Evolutionary conservation across 2,888 invertebrate species (phyloP), one percentile per base, ranked within the genome.

Genomic region (Ecliptopera silaceata): DNA sequence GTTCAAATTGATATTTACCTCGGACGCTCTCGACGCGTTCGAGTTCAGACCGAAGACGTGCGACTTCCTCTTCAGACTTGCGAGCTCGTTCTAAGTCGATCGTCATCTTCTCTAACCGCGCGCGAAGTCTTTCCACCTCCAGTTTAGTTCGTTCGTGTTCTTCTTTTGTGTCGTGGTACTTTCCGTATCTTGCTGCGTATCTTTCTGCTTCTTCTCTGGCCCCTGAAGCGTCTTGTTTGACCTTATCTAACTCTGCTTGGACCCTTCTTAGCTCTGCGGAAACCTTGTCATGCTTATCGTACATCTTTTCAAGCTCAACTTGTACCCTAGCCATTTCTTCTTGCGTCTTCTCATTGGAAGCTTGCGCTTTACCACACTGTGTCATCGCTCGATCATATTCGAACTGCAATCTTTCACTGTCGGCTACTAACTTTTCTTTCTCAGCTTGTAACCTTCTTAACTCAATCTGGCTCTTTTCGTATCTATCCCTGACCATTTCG

Each of bases 251-350:
- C 69, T 96, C 96, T 0, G 93, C 93, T 75, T 97, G 96, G 8
- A 96, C 94, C 78, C 96, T 95, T 65, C 97, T 93, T 63, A 97
- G 91, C 73, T 97, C 97, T 10, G 94, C 92, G 69, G 97, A 95
- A 54, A 95, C 93, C 78, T 97, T 95, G 69, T 97, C 97, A 74
- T 97, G 96, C 71, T 97, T 97, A 74, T 97, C 97, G 74, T 96
- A 96, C 92, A 97, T 95, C 84, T 97, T 97, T 79, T 97, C 97
- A 41, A 96, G 92, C 86, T 97, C 97, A 48, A 97, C 92, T 77
- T 97, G 96, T 71, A 97, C 93, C 71, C 97, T 93, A 0, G 96
- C 95, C 70, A 96, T 93, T 86, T 98, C 98, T 79, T 98, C 97
- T 80, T 97, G 97, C 48, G 96, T 95, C 75, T 97, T 97, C 77